These are phyloP conservation scores for Myotis davidii DNA, from an alignment of 2,113 vertebrate species.

Conservation along the genomic window DNA sequence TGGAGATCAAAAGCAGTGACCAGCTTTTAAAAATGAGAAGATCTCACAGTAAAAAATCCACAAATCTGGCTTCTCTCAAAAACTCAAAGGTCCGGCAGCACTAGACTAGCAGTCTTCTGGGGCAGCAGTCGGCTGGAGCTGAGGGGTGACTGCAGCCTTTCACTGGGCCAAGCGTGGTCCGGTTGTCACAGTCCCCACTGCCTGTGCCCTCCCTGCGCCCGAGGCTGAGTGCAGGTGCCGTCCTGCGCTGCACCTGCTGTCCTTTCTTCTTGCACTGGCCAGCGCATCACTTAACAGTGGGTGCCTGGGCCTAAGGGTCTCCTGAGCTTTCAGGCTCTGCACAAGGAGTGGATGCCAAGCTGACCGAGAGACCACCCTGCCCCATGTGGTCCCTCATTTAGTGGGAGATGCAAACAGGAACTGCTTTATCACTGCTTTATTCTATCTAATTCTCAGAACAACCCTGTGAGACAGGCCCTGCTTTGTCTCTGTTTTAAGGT, in stretches of 20 bases:
- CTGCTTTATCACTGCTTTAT: not conserved
- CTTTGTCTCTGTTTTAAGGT: not conserved
- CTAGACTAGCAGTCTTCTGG: not conserved
- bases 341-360: not conserved
- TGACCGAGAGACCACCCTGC: not conserved
- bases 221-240: not conserved
- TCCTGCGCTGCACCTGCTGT: accelerated
- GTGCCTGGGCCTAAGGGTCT: not conserved
- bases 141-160: not conserved
- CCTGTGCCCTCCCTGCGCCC: not conserved
- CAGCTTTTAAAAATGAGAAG: not conserved
- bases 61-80: not conserved
- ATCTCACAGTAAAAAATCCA: not conserved
- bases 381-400: accelerated
- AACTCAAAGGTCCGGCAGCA: not conserved
- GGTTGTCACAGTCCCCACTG: not conserved
- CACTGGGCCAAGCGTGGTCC: accelerated
- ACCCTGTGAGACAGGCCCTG: not conserved
- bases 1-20: not conserved
- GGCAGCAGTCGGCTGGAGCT: not conserved
- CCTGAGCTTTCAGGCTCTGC: not conserved
- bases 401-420: not conserved
- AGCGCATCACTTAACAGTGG: accelerated
- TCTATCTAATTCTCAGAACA: not conserved
- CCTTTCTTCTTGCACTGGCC: not conserved